phyloP scores from a whole-genome alignment of 2,797 vertebrate species.

The Sternarchorhynchus goeldii region DNA sequence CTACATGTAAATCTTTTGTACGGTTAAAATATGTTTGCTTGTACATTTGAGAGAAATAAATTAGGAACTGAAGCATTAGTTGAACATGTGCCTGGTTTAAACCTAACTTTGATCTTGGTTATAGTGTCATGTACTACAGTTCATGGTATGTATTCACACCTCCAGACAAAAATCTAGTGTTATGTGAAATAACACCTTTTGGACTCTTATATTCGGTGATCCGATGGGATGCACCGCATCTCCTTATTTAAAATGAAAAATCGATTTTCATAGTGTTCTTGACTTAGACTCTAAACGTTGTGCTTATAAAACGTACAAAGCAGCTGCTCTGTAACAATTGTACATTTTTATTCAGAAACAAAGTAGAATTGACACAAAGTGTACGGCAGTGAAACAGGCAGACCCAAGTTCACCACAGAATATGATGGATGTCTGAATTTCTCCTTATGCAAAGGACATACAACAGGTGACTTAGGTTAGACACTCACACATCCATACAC shows the following conservation, averaged over 20 bases:
- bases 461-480: conserved; percentile 74
- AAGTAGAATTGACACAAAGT: conserved; percentile 69
- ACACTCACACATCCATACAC: conserved; percentile 71
- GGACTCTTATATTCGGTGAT: background rate
- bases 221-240: background rate
- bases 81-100: too few relatives aligned
- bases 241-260: background rate
- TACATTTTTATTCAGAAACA: conserved; percentile 79
- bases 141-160: too few relatives aligned
- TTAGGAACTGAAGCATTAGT: too few relatives aligned
- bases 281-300: background rate
- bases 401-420: conserved; percentile 74
- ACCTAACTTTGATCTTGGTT: too few relatives aligned
- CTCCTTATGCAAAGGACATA: conserved; percentile 71
- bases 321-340: conserved; percentile 61
- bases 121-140: too few relatives aligned
- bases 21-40: too few relatives aligned
- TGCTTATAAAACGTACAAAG: conserved; percentile 26
- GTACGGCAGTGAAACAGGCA: conserved; percentile 82
- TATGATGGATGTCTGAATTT: conserved; percentile 67
- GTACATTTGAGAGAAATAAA: too few relatives aligned
- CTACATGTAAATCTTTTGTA: too few relatives aligned
- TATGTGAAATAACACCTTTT: too few relatives aligned
- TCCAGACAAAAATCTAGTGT: too few relatives aligned
- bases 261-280: too few relatives aligned